Conservation (phyloP, 2,888 invertebrate species). For the Drosophila diplacantha region DNA sequence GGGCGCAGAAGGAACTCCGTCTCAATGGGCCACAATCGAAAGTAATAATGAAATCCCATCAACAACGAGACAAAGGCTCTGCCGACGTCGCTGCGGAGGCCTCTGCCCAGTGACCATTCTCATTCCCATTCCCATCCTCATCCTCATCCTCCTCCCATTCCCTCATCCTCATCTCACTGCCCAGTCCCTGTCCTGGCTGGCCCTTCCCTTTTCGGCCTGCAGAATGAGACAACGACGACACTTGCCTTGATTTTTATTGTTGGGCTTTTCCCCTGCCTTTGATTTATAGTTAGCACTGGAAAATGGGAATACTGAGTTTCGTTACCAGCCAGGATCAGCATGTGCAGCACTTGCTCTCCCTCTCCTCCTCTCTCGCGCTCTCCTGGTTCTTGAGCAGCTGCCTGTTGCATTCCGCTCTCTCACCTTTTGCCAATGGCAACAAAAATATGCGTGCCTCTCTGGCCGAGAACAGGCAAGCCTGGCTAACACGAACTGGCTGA, state of each 20-base stretch:
- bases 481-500: neutral
- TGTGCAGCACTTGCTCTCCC: constrained; percentile 6
- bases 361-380: neutral
- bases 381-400: constrained; percentile 25
- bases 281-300: constrained; percentile 63
- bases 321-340: constrained; percentile 9
- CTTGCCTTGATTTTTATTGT: constrained; percentile 72
- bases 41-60: constrained; percentile 70
- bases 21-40: constrained; percentile 69
- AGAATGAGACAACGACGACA: constrained; percentile 53
- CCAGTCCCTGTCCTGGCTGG: constrained; percentile 1
- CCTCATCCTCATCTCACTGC: constrained; percentile 9
- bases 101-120: constrained; percentile 25
- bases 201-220: constrained; percentile 21
- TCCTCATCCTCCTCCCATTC: neutral
- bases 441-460: constrained; percentile 29
- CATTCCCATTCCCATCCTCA: constrained; percentile 1
- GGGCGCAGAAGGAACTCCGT: constrained; percentile 41
- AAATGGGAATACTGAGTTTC: constrained; percentile 32
- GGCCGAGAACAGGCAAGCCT: neutral
- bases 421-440: constrained; percentile 36
- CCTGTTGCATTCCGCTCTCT: constrained; percentile 37
- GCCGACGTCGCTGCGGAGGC: constrained; percentile 3
- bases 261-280: constrained; percentile 54
- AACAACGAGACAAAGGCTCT: constrained; percentile 49